These are phyloP conservation scores for Mesorhabditis sp. DNA, from an alignment of 2,888 invertebrate genomes.

Conservation along the genomic window DNA sequence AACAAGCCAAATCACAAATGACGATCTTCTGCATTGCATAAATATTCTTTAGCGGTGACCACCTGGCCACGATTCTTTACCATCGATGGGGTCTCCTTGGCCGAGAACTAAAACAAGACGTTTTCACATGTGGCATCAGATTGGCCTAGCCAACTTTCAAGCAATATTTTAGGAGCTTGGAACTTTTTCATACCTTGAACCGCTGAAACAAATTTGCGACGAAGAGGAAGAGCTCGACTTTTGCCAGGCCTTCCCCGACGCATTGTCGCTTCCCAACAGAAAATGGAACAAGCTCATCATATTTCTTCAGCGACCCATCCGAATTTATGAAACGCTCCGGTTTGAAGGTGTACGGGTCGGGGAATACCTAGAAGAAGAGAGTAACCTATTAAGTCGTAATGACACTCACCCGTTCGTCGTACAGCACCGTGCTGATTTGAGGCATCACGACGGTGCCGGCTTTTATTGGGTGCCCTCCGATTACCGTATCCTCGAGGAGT, in stretches of 20 bases:
- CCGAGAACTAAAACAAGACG: not conserved
- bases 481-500: not conserved
- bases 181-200: conserved; percentile 15
- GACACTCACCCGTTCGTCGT: conserved; percentile 18
- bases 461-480: not conserved
- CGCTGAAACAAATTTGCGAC: conserved; percentile 25
- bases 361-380: conserved; percentile 23
- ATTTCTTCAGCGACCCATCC: conserved; percentile 31
- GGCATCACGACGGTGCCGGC: conserved; percentile 23
- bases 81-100: not conserved
- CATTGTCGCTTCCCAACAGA: conserved; percentile 29
- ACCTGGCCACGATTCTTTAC: not conserved
- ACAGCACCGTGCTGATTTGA: conserved; percentile 26
- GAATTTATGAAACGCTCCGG: conserved; percentile 41
- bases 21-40: not conserved
- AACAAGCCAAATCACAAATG: not conserved
- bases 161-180: no score
- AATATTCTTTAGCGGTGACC: not conserved
- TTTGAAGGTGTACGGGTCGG: conserved; percentile 34
- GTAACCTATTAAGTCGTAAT: not conserved
- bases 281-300: conserved; percentile 26
- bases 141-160: no score
- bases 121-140: no score
- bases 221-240: conserved; percentile 27
- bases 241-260: conserved; percentile 23